A percentile compares a stretch with the other conserved stretches of the same genome.
Conservation (phyloP, 2,888 invertebrate species). For the Sylvicola fuscatus region DNA sequence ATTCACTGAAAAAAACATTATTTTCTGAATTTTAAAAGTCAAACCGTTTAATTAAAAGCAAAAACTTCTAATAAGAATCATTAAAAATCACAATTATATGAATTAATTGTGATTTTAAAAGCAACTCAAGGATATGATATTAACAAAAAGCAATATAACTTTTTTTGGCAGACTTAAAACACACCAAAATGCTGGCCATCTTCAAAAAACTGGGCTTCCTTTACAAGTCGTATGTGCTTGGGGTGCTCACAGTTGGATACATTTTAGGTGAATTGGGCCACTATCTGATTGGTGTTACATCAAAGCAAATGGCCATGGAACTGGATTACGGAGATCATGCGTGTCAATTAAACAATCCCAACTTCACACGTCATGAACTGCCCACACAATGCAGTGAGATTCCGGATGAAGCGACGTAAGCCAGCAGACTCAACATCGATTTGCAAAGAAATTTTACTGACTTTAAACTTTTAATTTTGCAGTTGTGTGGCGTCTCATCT, state of each 20-base stretch:
- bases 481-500: slow-evolving; percentile 43
- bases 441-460: slow-evolving; percentile 16
- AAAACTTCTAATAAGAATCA: too few species aligned
- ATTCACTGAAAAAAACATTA: too few species aligned
- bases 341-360: slow-evolving; percentile 53
- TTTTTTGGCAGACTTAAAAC: too few species aligned
- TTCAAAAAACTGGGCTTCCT: slow-evolving; percentile 38
- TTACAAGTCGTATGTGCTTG: slow-evolving; percentile 62
- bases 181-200: slow-evolving; percentile 8
- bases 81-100: too few species aligned
- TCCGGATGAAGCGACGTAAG: slow-evolving; percentile 32
- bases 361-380: slow-evolving; percentile 29
- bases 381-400: slow-evolving; percentile 34
- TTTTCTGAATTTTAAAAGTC: too few species aligned
- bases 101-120: too few species aligned
- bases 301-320: slow-evolving; percentile 67
- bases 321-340: slow-evolving; percentile 71
- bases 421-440: slow-evolving; percentile 29
- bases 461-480: slow-evolving; percentile 7
- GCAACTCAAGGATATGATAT: too few species aligned
- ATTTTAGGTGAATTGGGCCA: slow-evolving; percentile 74
- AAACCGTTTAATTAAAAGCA: too few species aligned
- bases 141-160: too few species aligned
- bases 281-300: slow-evolving; percentile 74
- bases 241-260: slow-evolving; percentile 61